phyloP scores from a whole-genome alignment of 2,113 vertebrate species.

The Leiothrix lutea region DNA sequence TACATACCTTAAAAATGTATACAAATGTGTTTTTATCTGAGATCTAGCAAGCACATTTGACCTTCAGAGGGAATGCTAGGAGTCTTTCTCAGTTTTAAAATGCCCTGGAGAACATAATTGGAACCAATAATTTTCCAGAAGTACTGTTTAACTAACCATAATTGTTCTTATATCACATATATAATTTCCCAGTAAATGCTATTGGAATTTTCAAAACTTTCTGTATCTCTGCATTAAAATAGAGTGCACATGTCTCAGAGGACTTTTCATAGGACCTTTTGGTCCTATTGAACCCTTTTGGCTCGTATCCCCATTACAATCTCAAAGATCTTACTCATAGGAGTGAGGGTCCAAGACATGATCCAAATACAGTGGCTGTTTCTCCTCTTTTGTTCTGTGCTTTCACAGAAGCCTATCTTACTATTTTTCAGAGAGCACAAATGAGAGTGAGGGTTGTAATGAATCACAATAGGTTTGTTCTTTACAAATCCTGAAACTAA shows the following conservation, averaged over 20 bases:
- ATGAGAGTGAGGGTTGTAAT: neutral
- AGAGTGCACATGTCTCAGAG: neutral
- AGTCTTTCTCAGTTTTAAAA: neutral
- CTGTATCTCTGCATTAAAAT: neutral
- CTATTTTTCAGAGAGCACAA: neutral
- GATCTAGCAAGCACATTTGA: neutral
- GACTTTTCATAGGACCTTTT: neutral
- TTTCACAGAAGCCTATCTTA: neutral
- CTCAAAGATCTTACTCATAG: neutral
- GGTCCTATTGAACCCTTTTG: neutral
- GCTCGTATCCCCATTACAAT: neutral
- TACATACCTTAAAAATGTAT: neutral
- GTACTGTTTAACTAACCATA: neutral
- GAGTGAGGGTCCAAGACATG: neutral
- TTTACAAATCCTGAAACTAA: neutral
- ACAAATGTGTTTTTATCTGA: neutral
- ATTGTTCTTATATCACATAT: neutral
- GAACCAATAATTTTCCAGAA: constrained; percentile 24
- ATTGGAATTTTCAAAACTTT: neutral
- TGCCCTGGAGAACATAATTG: neutral
- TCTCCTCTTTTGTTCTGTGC: neutral
- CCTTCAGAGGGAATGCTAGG: neutral
- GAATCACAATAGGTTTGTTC: neutral
- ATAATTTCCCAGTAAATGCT: neutral
- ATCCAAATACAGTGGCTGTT: neutral